A percentile compares a stretch with the other conserved stretches of the same genome.
These are phyloP conservation scores for Melanotaenia parkinsoni DNA, from an alignment of 2,797 vertebrate species.

Conservation along the genomic window DNA sequence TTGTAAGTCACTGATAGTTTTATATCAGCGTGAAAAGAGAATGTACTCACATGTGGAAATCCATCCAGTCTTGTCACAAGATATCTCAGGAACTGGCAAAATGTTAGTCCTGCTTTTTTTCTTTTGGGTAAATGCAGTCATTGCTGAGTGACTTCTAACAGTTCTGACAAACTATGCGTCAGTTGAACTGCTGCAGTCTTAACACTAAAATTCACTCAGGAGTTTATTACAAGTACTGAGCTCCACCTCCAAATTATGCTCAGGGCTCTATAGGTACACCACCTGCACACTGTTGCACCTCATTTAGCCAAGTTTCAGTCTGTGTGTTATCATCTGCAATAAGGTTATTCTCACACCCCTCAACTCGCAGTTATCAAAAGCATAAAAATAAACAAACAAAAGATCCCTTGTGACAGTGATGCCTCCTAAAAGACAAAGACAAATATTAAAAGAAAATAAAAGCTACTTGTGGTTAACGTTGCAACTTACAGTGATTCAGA, in stretches of 20 bases:
- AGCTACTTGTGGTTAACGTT: not conserved
- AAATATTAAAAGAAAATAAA: not conserved
- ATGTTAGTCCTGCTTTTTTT: not conserved
- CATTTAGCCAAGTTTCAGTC: not conserved
- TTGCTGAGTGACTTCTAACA: not conserved
- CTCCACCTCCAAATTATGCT: conserved; percentile 43
- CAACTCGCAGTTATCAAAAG: not conserved
- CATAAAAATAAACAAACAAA: not conserved
- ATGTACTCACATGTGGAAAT: conserved; percentile 57
- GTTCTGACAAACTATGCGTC: conserved; percentile 1
- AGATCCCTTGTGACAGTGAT: not conserved
- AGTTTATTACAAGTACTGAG: conserved; percentile 2
- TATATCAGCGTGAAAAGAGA: not conserved
- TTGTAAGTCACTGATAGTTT: not conserved
- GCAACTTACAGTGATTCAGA: not conserved
- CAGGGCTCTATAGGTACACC: not conserved
- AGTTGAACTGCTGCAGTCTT: not conserved
- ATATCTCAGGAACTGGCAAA: not conserved
- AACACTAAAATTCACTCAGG: not conserved
- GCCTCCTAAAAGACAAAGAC: not conserved
- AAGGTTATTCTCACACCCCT: not conserved
- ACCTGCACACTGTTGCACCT: not conserved
- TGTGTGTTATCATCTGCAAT: not conserved
- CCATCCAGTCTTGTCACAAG: conserved; percentile 32
- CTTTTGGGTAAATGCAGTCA: not conserved